A percentile compares a stretch with the other conserved stretches of the same genome.
Evolutionary conservation across 2,113 vertebrate species (phyloP).

Genomic region (Dinomys branickii): DNA sequence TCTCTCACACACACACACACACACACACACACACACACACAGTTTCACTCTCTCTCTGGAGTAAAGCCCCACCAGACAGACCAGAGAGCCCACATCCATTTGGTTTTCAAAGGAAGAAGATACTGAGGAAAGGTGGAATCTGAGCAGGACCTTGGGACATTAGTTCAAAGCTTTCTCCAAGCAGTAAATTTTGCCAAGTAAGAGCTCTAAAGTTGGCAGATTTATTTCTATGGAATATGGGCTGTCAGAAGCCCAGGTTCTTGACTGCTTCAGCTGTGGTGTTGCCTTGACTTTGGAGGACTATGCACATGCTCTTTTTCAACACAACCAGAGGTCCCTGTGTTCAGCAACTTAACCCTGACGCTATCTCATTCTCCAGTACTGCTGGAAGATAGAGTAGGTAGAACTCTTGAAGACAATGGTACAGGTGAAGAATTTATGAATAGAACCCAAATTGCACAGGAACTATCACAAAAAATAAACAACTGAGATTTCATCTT

Average conservation of each 20-base stretch:
- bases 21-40: too few relatives aligned
- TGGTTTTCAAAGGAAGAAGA: neutral
- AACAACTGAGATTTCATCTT: neutral
- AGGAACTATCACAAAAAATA: neutral
- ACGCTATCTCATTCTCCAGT: neutral
- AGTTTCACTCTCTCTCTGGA: too few relatives aligned
- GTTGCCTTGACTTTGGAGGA: neutral
- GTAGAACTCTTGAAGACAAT: neutral
- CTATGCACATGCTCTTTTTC: neutral
- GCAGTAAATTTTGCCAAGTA: neutral
- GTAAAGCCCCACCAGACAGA: neutral
- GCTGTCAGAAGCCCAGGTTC: neutral
- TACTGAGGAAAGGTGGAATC: neutral
- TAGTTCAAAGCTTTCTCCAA: neutral
- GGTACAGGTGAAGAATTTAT: neutral
- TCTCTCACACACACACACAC: too few relatives aligned
- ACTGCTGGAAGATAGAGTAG: neutral
- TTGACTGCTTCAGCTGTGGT: neutral
- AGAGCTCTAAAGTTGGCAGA: neutral
- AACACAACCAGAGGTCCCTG: neutral
- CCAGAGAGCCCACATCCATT: neutral
- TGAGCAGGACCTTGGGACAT: neutral
- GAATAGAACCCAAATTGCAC: neutral
- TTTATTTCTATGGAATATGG: neutral
- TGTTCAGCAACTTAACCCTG: too few relatives aligned